Conservation (phyloP, 2,888 invertebrate genomes). For the Amiota communis region DNA sequence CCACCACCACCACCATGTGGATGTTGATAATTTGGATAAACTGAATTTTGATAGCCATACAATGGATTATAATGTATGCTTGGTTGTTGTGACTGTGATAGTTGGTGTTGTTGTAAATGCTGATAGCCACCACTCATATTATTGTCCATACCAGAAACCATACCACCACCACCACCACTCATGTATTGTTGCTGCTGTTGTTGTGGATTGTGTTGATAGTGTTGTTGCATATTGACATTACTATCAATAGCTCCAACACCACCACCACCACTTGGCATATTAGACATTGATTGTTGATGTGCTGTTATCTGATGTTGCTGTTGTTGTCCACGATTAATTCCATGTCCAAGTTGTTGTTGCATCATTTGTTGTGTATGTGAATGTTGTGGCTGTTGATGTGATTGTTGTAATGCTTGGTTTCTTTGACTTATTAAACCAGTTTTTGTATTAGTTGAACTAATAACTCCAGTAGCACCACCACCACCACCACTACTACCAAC, state of each 20-base stretch:
- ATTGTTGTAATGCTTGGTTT: too few relatives aligned
- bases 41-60: slow-evolving; percentile 37
- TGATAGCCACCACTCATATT: slow-evolving; percentile 10
- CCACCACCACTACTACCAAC: too few relatives aligned
- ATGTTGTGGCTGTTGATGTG: too few relatives aligned
- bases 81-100: slow-evolving; percentile 42
- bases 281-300: slow-evolving; percentile 1
- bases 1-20: slow-evolving; percentile 16
- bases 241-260: slow-evolving; percentile 17
- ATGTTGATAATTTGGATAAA: slow-evolving; percentile 40
- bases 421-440: neutral
- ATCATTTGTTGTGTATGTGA: too few relatives aligned
- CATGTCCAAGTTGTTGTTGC: slow-evolving; percentile 23
- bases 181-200: slow-evolving; percentile 22
- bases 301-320: slow-evolving; percentile 31
- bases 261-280: slow-evolving; percentile 11
- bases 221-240: slow-evolving; percentile 41
- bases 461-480: too few relatives aligned
- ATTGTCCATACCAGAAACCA: neutral
- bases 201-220: slow-evolving; percentile 51
- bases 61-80: slow-evolving; percentile 45
- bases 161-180: too few relatives aligned
- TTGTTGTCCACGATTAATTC: neutral
- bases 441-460: too few relatives aligned
- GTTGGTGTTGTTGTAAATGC: slow-evolving; percentile 32